These are phyloP conservation scores for Diaprepes abbreviatus DNA, from an alignment of 2,888 invertebrate genomes.

Conservation along the genomic window DNA sequence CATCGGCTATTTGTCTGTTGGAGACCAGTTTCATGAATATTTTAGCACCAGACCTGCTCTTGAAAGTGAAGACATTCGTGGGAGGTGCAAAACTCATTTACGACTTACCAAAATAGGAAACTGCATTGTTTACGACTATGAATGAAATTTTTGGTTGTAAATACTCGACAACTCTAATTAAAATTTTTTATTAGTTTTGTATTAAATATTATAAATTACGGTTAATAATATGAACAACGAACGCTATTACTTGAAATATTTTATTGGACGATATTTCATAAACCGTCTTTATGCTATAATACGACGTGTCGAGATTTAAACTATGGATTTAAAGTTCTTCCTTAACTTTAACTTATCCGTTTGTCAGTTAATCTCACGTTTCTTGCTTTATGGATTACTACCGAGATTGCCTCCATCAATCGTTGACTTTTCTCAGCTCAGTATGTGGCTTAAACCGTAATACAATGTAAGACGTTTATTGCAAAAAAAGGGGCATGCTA, in stretches of 20 bases:
- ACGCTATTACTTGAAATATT: too few species aligned
- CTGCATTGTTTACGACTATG: neutral
- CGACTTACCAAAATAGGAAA: constrained; percentile 22
- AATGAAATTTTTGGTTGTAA: too few species aligned
- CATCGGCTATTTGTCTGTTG: constrained; percentile 43
- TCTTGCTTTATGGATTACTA: constrained; percentile 50
- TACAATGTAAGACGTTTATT: constrained; percentile 15
- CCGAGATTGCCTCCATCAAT: constrained; percentile 49
- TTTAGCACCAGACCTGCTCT: constrained; percentile 35
- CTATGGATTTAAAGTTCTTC: constrained; percentile 48
- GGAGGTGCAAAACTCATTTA: constrained; percentile 36
- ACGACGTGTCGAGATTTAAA: constrained; percentile 41
- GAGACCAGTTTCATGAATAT: constrained; percentile 43
- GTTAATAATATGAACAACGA: too few species aligned
- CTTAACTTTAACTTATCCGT: constrained; percentile 48
- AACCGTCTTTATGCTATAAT: constrained; percentile 17
- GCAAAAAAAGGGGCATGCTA: neutral
- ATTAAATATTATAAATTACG: too few species aligned
- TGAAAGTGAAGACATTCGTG: constrained; percentile 42
- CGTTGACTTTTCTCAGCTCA: constrained; percentile 44
- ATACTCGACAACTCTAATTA: too few species aligned
- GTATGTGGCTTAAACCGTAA: constrained; percentile 47
- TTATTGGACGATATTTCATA: constrained; percentile 26
- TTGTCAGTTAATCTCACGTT: constrained; percentile 51
- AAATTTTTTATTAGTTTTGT: too few species aligned